phyloP scores from a whole-genome alignment of 2,888 invertebrate genomes.

The Athalia circularis region DNA sequence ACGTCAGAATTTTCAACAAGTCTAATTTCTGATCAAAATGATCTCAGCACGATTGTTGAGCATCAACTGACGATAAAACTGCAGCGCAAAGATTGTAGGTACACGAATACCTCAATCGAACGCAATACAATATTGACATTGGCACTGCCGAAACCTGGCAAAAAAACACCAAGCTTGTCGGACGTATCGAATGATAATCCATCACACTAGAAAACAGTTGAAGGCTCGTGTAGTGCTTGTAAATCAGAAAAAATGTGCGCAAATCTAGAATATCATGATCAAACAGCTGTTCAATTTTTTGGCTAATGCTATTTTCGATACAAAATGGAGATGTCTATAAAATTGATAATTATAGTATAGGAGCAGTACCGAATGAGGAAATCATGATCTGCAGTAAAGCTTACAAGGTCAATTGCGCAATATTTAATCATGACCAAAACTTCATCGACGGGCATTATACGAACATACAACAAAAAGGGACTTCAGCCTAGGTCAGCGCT shows the following conservation, averaged over 20 bases:
- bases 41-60: neutral
- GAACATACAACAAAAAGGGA: no score
- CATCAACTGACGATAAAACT: neutral
- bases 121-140: neutral
- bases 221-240: neutral
- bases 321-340: constrained; percentile 10
- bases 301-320: neutral
- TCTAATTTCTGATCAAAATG: constrained; percentile 15
- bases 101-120: neutral
- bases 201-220: neutral
- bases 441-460: no score
- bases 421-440: no score
- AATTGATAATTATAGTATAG: no score
- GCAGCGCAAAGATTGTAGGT: constrained; percentile 5
- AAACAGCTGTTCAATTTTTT: neutral
- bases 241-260: constrained; percentile 1
- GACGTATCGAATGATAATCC: constrained; percentile 26
- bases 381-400: no score
- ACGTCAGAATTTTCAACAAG: no score
- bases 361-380: no score
- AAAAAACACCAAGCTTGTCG: neutral
- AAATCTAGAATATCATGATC: neutral
- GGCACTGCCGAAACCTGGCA: neutral
- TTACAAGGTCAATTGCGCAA: no score
- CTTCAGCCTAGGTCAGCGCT: no score